Conservation (phyloP, 2,797 vertebrate species). For the Hydrolagus colliei region DNA sequence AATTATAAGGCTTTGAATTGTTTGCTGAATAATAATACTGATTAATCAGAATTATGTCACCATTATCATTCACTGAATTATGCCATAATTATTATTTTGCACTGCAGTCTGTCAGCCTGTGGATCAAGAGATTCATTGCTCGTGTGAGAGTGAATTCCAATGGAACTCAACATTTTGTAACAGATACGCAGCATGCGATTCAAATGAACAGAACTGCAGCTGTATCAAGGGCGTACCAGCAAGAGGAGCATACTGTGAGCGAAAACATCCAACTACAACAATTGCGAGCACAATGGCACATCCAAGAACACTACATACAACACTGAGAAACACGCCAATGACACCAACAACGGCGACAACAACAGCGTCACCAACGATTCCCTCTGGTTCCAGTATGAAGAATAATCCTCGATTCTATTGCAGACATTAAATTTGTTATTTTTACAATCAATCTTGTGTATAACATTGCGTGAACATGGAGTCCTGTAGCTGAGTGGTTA, state of each 20-base stretch:
- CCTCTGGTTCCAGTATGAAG: no score
- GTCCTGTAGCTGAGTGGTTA: no score
- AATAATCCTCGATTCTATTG: no score
- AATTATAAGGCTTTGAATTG: not conserved
- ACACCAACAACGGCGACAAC: no score
- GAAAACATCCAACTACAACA: conserved; percentile 27
- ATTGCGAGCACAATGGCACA: no score
- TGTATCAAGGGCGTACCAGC: conserved; percentile 52
- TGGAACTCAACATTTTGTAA: conserved; percentile 56
- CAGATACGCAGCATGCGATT: conserved; percentile 42
- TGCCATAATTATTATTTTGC: conserved; percentile 31
- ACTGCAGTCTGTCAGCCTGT: conserved; percentile 57
- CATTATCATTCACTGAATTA: not conserved
- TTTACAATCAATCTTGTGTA: no score
- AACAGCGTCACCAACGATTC: no score
- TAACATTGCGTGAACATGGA: no score
- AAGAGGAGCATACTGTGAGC: conserved; percentile 54
- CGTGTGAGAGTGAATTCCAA: conserved; percentile 60
- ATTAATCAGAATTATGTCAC: no score
- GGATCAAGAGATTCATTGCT: conserved; percentile 51
- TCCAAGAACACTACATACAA: no score
- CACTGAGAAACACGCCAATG: no score
- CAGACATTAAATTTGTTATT: no score
- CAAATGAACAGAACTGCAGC: conserved; percentile 41
- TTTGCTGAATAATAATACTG: not conserved